Evolutionary conservation across 1,140 invertebrate species (phyloP).

Genomic region (Leptoteleia sp.): DNA sequence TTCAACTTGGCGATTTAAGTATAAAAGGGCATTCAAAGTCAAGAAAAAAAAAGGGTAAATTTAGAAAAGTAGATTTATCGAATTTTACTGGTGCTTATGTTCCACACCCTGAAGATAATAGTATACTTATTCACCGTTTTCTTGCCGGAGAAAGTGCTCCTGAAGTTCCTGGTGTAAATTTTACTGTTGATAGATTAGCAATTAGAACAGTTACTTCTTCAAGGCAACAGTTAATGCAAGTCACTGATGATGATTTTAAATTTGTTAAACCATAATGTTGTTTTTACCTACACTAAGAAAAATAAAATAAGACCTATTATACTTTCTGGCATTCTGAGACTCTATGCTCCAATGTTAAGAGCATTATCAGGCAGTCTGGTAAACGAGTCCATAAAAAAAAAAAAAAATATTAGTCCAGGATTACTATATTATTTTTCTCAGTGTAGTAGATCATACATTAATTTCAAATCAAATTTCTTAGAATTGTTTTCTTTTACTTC

Average conservation of each 20-base stretch:
- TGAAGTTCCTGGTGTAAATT: conserved; percentile 38
- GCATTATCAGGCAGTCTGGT: too few species aligned
- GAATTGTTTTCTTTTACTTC: too few species aligned
- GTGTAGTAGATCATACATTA: too few species aligned
- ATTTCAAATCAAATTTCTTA: too few species aligned
- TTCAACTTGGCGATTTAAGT: conserved; percentile 25
- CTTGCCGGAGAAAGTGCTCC: conserved; percentile 34
- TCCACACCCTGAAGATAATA: conserved; percentile 29
- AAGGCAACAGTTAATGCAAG: conserved; percentile 30
- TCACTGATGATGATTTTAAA: conserved; percentile 46
- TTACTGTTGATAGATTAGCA: conserved; percentile 29
- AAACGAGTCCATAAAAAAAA: too few species aligned
- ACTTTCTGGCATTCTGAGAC: too few species aligned
- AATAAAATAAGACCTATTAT: too few species aligned
- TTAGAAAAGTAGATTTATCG: conserved; percentile 2
- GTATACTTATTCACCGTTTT: conserved; percentile 28
- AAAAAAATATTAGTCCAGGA: too few species aligned
- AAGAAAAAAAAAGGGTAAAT: background rate
- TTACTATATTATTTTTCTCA: too few species aligned
- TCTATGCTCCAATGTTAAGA: too few species aligned
- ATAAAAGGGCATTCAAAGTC: background rate
- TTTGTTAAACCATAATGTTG: conserved; percentile 35
- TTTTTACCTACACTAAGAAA: too few species aligned
- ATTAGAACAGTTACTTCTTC: conserved; percentile 24
- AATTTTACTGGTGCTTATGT: background rate